Base-by-base conservation (phyloP, 2,797 vertebrate genomes). In the Sebastes matsubarae region DNA sequence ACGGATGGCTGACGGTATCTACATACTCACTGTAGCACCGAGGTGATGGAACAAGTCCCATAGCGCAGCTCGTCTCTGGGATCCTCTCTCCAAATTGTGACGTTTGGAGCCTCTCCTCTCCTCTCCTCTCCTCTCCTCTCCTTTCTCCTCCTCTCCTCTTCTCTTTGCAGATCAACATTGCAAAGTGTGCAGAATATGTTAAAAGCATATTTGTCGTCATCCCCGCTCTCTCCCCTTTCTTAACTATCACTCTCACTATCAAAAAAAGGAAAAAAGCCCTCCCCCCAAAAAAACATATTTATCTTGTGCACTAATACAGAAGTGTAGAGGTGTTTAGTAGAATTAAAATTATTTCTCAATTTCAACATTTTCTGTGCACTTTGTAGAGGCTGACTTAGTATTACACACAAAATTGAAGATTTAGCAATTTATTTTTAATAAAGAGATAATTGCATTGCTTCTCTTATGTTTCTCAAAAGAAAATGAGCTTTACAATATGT, bases 11-110 rank as follows among this genome's bases (percentile, higher is more conserved):
- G 93, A 88, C 81, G 86, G 92, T 82, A 94, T 90, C 85, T 93
- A 90, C 81, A 72, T 88, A 87, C 76, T 87, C 79, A 79, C 79
- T 80, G 76, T 88, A 87, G 82, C 68, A 75, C 84, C 75, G 66
- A 90, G 87, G 86, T 92, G 80, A 88, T 92, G 88, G 89, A 85
- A 90, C 88, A 77, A 87, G 78, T 95, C 95, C 93, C 95, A 83
- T 68, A 90, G 94, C 87, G 82, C 79, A 88, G 79, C 80, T 80
- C 81, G 85, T 94, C 91, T 94, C 91, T 89, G 65, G 81, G 55
- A 87, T 87, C 77, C 66, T 70, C 79, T 87, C 84, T 88, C 80
- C 73, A 91, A 72, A 76, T 81, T 89, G 81, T 95, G 94, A 94
- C 91, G 94, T 85, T 90, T 89, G 57, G 64, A 83, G 70, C 79